phyloP scores from a whole-genome alignment of 1,140 invertebrate genomes.

The Pseudomyrmex flavicornis region DNA sequence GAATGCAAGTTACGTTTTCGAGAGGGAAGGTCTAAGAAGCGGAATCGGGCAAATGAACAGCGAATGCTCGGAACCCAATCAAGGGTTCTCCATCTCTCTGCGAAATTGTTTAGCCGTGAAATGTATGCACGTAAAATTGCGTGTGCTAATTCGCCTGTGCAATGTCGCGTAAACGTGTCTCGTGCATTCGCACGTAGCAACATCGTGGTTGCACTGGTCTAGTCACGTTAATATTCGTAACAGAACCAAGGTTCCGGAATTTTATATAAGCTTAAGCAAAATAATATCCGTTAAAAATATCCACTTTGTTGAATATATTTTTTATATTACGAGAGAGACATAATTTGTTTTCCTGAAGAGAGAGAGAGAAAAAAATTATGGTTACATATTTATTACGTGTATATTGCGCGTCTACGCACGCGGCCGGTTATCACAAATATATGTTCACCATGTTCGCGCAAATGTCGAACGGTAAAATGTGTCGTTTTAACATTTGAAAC shows the following conservation, averaged over 20 bases:
- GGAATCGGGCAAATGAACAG: not conserved
- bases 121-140: conserved; percentile 2
- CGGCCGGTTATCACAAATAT: too few relatives aligned
- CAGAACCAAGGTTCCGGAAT: not conserved
- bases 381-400: too few relatives aligned
- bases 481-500: conserved; percentile 38
- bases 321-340: too few relatives aligned
- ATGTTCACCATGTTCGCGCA: too few relatives aligned
- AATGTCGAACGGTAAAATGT: not conserved
- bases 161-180: not conserved
- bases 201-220: not conserved
- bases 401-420: too few relatives aligned
- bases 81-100: conserved; percentile 2
- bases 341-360: too few relatives aligned
- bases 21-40: not conserved
- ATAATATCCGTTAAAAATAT: too few relatives aligned
- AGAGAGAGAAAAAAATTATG: too few relatives aligned
- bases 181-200: not conserved
- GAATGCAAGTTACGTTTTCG: conserved; percentile 32
- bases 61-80: not conserved
- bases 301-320: too few relatives aligned
- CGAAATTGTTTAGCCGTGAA: conserved; percentile 12
- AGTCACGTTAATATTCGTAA: too few relatives aligned
- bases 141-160: not conserved
- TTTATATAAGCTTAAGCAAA: too few relatives aligned